phyloP scores from a whole-genome alignment of 2,113 vertebrate genomes.

The Microcebus ravelobensis region DNA sequence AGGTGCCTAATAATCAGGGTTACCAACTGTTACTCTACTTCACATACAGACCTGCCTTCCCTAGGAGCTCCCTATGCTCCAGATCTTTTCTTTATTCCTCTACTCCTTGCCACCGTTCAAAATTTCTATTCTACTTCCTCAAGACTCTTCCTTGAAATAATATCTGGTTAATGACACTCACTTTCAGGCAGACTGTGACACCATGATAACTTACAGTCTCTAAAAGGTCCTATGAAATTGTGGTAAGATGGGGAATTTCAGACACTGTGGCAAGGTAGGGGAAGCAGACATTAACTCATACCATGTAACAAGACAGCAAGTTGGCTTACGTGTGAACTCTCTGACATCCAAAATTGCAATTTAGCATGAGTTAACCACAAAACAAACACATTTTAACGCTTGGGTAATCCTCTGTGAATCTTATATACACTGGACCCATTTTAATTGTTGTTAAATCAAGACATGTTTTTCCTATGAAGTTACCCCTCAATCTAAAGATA shows the following conservation, averaged over 20 bases:
- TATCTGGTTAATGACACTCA: background rate
- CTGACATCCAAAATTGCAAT: background rate
- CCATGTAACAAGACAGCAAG: background rate
- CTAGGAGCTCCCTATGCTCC: background rate
- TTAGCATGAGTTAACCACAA: conserved; percentile 11
- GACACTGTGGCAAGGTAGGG: background rate
- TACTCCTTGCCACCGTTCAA: background rate
- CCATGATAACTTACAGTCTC: background rate
- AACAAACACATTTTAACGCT: conserved; percentile 3
- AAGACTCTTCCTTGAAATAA: background rate
- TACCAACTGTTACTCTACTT: background rate
- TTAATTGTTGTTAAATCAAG: background rate
- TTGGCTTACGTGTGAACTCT: background rate
- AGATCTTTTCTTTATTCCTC: background rate
- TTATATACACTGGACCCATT: background rate
- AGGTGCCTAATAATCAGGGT: background rate
- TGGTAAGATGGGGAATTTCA: background rate
- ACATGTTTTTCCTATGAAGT: background rate
- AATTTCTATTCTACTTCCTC: background rate
- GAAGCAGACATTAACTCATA: background rate
- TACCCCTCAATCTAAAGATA: background rate
- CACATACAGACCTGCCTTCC: background rate
- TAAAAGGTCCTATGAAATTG: background rate
- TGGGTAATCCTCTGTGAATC: background rate
- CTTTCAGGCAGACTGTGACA: background rate